Conservation (phyloP, 2,113 vertebrate genomes). For the Sturnira hondurensis region DNA sequence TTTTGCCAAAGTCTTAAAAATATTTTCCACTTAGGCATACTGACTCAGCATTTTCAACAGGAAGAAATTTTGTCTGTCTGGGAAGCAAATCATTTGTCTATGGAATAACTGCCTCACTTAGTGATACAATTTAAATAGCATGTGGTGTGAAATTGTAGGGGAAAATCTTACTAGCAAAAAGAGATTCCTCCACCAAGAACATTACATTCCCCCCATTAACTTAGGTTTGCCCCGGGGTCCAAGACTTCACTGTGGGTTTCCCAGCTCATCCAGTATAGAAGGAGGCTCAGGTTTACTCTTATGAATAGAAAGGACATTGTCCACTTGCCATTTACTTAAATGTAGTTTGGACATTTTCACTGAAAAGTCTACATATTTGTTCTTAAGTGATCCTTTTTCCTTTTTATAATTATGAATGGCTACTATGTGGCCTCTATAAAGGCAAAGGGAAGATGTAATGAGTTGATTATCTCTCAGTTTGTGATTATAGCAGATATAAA, state of each 20-base stretch:
- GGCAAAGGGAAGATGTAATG: background rate
- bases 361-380: background rate
- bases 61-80: background rate
- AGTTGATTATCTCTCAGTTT: background rate
- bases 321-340: background rate
- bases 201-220: background rate
- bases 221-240: background rate
- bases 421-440: background rate
- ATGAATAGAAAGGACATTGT: background rate
- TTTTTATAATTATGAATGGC: background rate
- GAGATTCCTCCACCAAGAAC: background rate
- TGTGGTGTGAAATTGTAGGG: background rate
- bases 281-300: background rate
- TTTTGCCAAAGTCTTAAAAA: slow-evolving; percentile 5
- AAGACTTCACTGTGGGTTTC: background rate
- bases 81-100: background rate
- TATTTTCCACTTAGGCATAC: background rate
- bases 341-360: background rate
- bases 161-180: background rate
- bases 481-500: background rate
- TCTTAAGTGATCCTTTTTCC: background rate
- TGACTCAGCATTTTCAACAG: slow-evolving; percentile 17
- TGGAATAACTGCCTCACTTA: background rate
- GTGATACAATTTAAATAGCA: background rate
- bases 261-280: background rate